Evolutionary conservation across 2,888 invertebrate genomes (phyloP).

Genomic region (Tinea pellionella): DNA sequence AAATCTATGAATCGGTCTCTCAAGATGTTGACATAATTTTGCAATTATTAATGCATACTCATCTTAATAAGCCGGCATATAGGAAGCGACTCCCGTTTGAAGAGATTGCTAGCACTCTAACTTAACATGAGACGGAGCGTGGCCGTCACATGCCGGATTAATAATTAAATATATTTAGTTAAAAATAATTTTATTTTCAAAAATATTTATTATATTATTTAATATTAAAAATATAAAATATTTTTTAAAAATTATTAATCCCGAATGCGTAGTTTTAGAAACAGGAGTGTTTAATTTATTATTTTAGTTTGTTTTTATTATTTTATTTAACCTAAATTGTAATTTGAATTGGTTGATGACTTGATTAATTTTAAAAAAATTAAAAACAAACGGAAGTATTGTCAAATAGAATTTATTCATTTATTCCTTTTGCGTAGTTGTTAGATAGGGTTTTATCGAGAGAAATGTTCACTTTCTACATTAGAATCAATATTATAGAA

Average conservation of each 20-base stretch:
- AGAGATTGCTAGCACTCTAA: no score
- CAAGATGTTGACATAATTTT: no score
- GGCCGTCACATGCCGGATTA: background rate
- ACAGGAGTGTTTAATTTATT: background rate
- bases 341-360: no score
- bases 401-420: background rate
- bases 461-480: constrained; percentile 2
- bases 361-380: no score
- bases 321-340: no score
- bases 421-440: background rate
- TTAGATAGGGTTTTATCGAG: background rate
- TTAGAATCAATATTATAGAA: background rate
- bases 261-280: background rate
- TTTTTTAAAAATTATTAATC: background rate
- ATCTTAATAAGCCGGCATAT: background rate
- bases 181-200: no score
- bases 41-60: no score
- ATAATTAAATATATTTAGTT: no score
- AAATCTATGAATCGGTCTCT: no score
- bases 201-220: background rate
- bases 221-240: no score
- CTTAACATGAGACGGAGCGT: no score
- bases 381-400: background rate
- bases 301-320: no score
- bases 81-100: background rate